These are phyloP conservation scores for Bryconaethiops microstoma DNA, from an alignment of 2,797 vertebrate genomes.

Conservation along the genomic window DNA sequence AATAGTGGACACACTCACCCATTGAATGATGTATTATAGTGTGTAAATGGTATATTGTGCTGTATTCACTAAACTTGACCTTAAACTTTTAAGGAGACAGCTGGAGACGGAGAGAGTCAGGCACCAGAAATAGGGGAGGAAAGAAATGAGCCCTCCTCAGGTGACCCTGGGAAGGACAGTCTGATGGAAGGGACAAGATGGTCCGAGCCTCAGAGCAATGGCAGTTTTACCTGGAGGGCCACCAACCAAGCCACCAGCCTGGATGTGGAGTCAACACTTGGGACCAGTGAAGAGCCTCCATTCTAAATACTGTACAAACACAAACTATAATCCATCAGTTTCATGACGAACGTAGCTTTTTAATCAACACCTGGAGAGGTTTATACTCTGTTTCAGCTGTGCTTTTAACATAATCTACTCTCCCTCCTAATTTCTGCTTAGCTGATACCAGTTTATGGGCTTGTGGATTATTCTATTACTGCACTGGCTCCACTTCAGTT, in stretches of 20 bases:
- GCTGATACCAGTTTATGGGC: no score
- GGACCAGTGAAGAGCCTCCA: neutral
- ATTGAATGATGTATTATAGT: neutral
- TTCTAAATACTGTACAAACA: neutral
- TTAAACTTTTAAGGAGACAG: neutral
- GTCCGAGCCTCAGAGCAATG: neutral
- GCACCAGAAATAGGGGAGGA: neutral
- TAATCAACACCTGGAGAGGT: neutral
- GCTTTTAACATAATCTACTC: neutral
- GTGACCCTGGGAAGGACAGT: neutral
- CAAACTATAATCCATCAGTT: neutral
- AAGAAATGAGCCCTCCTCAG: neutral
- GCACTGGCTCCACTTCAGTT: neutral
- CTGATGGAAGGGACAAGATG: neutral
- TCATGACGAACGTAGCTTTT: neutral
- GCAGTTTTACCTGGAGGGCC: neutral
- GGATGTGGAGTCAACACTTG: neutral
- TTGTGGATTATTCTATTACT: neutral
- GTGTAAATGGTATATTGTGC: neutral
- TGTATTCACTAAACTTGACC: neutral
- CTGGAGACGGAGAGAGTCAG: neutral
- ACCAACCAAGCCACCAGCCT: neutral
- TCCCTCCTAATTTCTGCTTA: neutral
- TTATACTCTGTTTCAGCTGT: neutral
- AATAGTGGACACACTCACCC: no score